Evolutionary conservation across 2,113 vertebrate species (phyloP), one percentile per base, ranked within the genome.

Genomic region (Erinaceus europaeus): DNA sequence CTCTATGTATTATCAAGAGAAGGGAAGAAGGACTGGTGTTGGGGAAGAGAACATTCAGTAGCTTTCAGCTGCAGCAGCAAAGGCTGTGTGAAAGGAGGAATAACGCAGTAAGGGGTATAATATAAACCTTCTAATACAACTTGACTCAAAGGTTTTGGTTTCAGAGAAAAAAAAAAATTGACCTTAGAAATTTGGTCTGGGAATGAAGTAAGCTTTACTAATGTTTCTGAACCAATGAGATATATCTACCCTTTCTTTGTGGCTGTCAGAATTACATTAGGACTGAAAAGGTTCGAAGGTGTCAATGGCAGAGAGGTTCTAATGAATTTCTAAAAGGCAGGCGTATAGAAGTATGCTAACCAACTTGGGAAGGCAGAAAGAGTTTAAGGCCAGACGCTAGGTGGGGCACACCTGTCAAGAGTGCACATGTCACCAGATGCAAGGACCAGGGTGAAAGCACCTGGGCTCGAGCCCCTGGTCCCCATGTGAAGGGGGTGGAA

Each of bases 101-200:
- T n/a, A 67, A 64, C 9, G 4, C 21, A 0, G n/a, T n/a, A n/a
- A 62, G 42, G 40, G 4, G 1, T 71, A n/a, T 48, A 15, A 34
- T 2, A 36, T 23, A 18, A 27, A 84, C 42, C 50, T 10, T 21
- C 36, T 13, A 29, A 9, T 8, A 34, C 59, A 72, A 84, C 32
- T 8, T 12, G n/a, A 38, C 34, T 38, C 59, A 50, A 64, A 62
- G 32, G 17, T 75, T 86, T 59, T 3, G 0, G 44, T 62, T 68
- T 89, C 4, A 71, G 77, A 74, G 62, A 87, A 72, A 73, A 46
- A 89, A 50, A 57, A 50, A 75, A 86, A 84, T 17, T 27, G 9
- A 68, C 40, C 23, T 62, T 23, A 55, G 11, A 36, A 23, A 44
- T 64, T 38, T 62, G 27, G 48, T 59, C 71, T 92, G 65, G 6